Percentiles rank a stretch among this genome's conserved stretches.
Conservation (phyloP, 2,888 invertebrate species). For the Sminthurides aquaticus region DNA sequence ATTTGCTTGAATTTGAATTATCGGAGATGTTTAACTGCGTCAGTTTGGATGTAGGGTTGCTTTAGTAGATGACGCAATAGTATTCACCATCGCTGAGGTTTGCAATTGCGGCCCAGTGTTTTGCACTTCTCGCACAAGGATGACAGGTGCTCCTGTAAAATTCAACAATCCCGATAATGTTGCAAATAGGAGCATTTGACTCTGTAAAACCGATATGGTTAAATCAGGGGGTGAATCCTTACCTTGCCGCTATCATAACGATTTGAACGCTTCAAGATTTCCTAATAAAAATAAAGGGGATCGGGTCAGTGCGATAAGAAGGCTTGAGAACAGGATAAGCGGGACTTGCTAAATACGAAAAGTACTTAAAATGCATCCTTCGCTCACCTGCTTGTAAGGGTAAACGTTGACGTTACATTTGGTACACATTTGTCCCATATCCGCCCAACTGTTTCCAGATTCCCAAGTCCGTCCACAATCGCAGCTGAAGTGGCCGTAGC, state of each 20-base stretch:
- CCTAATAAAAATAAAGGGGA: background rate
- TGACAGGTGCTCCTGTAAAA: background rate
- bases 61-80: too few species aligned
- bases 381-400: conserved; percentile 3
- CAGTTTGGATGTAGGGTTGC: too few species aligned
- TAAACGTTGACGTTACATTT: conserved; percentile 1
- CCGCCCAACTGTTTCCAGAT: conserved; percentile 8
- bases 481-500: background rate
- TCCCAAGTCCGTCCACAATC: conserved; percentile 1
- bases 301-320: background rate
- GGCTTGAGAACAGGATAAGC: too few species aligned
- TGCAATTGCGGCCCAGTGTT: background rate
- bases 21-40: background rate
- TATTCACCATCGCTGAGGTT: background rate
- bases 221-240: too few species aligned
- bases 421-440: conserved; percentile 5
- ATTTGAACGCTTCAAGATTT: background rate
- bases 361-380: too few species aligned
- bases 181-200: background rate
- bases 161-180: background rate
- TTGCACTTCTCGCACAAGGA: background rate
- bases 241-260: background rate
- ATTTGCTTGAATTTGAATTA: too few species aligned
- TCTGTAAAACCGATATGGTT: background rate
- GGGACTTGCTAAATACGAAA: too few species aligned